Base-by-base conservation (phyloP, 2,113 vertebrate genomes). In the Sinosuthora webbiana region DNA sequence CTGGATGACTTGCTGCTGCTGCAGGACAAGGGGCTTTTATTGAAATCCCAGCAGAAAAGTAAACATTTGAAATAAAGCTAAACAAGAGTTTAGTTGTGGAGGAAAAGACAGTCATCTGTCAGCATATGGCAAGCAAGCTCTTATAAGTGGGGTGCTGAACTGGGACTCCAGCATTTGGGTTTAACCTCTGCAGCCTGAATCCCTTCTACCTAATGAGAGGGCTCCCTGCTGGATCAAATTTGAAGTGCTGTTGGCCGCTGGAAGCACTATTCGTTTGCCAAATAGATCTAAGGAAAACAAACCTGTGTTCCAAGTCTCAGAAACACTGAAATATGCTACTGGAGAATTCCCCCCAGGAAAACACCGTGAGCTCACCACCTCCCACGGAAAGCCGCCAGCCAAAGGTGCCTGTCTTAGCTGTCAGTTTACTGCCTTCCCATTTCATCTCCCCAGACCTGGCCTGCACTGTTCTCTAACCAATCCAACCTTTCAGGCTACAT, bases 51-150 rank as follows among this genome's bases (percentile, higher is more conserved):
- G 80, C 60, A 69, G 86, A 89, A 94, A 76, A 92, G 92, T 96
- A 96, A 97, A 96, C 96, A 97, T 94, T 94, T 87, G 65, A 95
- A 94, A 92, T 92, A 87, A 96, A 95, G 62, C 92, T 96, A 95
- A 97, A 95, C 94, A 96, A 93, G 69, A 84, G 73, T 94, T 94
- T 81, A 55, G 86, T 52, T 95, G 88, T 87, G 76, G 88, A 94
- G 77, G 53, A 75, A 95, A 65, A 76, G 93, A 96, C 90, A 95
- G 88, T 93, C 45, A 87, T 95, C 77, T 57, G n/a, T 92, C 94
- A 92, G 86, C 73, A 65, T 79, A 62, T 82, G 90, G 90, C 74
- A 83, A 92, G 92, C 59, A 83, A 86, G 23, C n/a, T 75, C 30
- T 89, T 22, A 57, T 13, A 62, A 92, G 49, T 45, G 6, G 42